Evolutionary conservation across 2,797 vertebrate species (phyloP).

Genomic region (Setipinna tenuifilis): DNA sequence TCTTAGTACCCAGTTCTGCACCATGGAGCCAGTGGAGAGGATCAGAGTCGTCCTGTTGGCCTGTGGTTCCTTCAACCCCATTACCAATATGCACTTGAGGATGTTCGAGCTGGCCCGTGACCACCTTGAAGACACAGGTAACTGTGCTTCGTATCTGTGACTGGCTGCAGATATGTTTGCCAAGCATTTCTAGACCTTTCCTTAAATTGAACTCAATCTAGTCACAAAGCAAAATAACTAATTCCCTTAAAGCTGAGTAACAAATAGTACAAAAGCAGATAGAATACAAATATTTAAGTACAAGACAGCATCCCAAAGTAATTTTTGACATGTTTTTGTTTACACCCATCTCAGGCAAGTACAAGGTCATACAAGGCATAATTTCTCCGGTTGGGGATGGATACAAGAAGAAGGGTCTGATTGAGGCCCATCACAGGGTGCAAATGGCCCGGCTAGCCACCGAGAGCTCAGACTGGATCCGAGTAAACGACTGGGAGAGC

Average conservation of each 20-base stretch:
- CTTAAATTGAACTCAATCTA: background rate
- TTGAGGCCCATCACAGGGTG: conserved; percentile 85
- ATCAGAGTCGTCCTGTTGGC: conserved; percentile 85
- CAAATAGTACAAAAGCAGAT: background rate
- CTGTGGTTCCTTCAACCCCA: conserved; percentile 95
- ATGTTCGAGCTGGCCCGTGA: conserved; percentile 95
- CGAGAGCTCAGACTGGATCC: conserved; percentile 85
- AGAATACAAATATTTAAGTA: background rate
- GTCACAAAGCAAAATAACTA: background rate
- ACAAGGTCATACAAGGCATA: conserved; percentile 88
- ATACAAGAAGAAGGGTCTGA: conserved; percentile 94
- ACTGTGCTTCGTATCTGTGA: background rate
- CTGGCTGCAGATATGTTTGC: background rate
- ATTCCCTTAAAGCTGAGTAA: background rate
- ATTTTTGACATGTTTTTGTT: background rate
- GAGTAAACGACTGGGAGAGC: conserved; percentile 89
- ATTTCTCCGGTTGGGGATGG: conserved; percentile 92
- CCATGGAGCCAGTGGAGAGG: conserved; percentile 73
- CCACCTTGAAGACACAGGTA: conserved; percentile 89
- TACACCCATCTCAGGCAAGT: conserved; percentile 76
- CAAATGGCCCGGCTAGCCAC: conserved; percentile 87
- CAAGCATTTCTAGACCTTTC: background rate
- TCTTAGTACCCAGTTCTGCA: conserved; percentile 35
- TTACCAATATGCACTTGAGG: conserved; percentile 96
- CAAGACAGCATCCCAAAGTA: background rate